Evolutionary conservation across 2,113 vertebrate genomes (phyloP).

Genomic region (Zapus hudsonius): DNA sequence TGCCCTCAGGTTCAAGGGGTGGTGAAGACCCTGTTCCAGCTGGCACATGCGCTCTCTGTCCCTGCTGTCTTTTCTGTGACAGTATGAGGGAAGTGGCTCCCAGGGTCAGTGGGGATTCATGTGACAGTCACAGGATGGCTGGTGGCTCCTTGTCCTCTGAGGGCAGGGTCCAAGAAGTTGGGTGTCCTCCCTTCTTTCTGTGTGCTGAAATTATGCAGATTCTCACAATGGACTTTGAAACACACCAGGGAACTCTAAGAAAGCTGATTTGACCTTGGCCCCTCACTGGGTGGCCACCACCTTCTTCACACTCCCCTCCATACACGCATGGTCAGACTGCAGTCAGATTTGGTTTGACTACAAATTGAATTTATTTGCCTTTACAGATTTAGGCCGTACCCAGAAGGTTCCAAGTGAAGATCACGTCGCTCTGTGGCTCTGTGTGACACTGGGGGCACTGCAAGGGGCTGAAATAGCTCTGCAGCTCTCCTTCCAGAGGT

Average conservation of each 20-base stretch:
- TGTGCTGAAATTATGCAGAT: not conserved
- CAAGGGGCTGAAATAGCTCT: not conserved
- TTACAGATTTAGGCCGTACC: too few relatives aligned
- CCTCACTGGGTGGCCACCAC: too few relatives aligned
- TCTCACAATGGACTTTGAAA: not conserved
- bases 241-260: not conserved
- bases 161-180: not conserved
- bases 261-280: not conserved
- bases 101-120: fast-evolving
- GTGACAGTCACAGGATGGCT: fast-evolving
- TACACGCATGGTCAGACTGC: fast-evolving
- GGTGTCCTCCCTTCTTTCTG: fast-evolving
- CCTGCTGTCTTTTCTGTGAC: not conserved
- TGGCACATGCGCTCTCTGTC: not conserved
- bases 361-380: not conserved
- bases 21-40: not conserved
- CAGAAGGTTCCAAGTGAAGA: not conserved
- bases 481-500: too few relatives aligned
- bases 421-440: too few relatives aligned
- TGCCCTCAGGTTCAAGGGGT: not conserved
- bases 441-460: too few relatives aligned
- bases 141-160: too few relatives aligned
- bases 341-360: not conserved
- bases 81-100: fast-evolving
- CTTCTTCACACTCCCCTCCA: too few relatives aligned